phyloP scores from a whole-genome alignment of 2,113 vertebrate genomes.

The Peromyscus polionotus region DNA sequence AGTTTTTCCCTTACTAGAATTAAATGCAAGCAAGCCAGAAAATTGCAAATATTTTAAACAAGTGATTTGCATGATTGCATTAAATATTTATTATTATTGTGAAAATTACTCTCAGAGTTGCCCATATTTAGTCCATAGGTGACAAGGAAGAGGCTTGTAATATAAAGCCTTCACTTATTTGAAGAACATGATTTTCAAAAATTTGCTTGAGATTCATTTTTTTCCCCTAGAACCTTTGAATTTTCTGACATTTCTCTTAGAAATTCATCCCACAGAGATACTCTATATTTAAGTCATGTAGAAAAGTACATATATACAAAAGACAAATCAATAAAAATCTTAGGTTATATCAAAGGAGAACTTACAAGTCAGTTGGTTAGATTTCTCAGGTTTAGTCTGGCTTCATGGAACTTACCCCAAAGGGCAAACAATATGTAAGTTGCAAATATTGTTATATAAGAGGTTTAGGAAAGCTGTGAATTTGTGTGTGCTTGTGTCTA shows the following conservation, averaged over 20 bases:
- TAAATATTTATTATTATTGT: conserved; percentile 68
- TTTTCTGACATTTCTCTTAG: conserved; percentile 20
- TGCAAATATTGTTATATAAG: not conserved
- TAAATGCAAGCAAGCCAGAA: conserved; percentile 8
- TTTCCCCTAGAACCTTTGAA: not conserved
- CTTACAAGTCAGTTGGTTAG: conserved; percentile 3
- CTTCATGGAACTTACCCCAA: not conserved
- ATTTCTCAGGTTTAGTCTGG: conserved; percentile 9
- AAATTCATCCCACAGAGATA: conserved; percentile 39
- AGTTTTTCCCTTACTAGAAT: not conserved
- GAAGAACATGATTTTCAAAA: not conserved
- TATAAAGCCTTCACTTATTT: conserved; percentile 5
- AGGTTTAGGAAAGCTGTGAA: not conserved
- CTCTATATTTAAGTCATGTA: not conserved
- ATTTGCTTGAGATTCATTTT: not conserved
- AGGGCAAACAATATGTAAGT: not conserved
- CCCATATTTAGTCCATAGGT: not conserved
- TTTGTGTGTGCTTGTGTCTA: not conserved
- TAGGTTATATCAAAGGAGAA: not conserved
- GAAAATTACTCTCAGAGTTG: conserved; percentile 31
- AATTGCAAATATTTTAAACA: conserved; percentile 30
- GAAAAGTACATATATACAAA: not conserved
- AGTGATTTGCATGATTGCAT: conserved; percentile 64
- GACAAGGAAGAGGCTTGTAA: not conserved
- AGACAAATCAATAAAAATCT: conserved; percentile 54